Evolutionary conservation across 2,797 vertebrate genomes (phyloP), one percentile per base, ranked within the genome.

Genomic region (Lates japonicus): DNA sequence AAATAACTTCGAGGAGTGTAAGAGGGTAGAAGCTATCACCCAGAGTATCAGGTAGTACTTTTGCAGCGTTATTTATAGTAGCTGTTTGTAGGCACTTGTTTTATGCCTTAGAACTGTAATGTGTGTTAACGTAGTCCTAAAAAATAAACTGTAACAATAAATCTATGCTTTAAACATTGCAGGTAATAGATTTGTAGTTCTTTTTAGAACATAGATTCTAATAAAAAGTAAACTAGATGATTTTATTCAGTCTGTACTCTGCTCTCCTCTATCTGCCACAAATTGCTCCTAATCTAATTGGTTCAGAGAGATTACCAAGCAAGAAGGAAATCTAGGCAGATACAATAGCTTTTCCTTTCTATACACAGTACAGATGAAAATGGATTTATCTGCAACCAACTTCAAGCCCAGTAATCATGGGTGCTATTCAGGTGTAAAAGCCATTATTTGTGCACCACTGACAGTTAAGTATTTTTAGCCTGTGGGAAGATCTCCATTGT

Each of bases 381-480:
- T 73, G 81, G 83, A 92, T 93, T 93, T 78, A 90, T 92, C 88
- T 70, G 73, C 79, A 85, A 81, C 84, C 78, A 93, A 92, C 74
- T 93, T 90, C 83, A 83, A 85, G 77, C 73, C 80, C 65, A 71
- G 83, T 91, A 93, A 93, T 92, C 94, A 93, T 93, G 70, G 86
- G 31, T 76, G 78, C 90, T 89, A 93, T 94, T 94, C 91, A 94
- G 88, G 88, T 93, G 84, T 85, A n/a, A 89, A 81, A 73, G 63
- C 87, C 79, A 82, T 85, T 92, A 85, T 94, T 94, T 89, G 77
- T 90, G 88, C 83, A 90, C 88, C 92, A 92, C 92, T 90, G 87
- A 88, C 91, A 88, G 93, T 91, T 84, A 87, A 91, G 91, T 94
- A 94, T 95, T 94, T 95, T 95, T 95, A 94, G 92, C 93, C 87